phyloP scores from a whole-genome alignment of 1,140 invertebrate species.

The Coelopa frigida region DNA sequence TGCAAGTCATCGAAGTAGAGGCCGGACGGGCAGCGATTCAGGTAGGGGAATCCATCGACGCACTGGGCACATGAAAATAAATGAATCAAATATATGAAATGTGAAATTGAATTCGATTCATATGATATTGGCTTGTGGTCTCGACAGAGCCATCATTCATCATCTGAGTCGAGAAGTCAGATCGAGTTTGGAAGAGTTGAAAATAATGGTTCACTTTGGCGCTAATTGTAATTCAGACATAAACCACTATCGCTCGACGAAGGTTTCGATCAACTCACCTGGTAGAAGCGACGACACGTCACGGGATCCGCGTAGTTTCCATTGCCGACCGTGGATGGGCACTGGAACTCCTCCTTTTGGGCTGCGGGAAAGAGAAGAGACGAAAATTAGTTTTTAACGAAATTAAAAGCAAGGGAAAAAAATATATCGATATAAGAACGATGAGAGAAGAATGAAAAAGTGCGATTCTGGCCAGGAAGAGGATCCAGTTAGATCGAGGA shows the following conservation, averaged over 20 bases:
- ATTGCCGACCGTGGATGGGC: conserved; percentile 69
- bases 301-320: conserved; percentile 86
- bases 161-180: neutral
- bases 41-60: conserved; percentile 77
- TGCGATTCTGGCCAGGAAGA: too few species aligned
- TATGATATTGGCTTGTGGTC: neutral
- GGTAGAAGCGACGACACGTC: conserved; percentile 80
- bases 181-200: too few species aligned
- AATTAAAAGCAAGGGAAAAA: conserved; percentile 6
- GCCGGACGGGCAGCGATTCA: conserved; percentile 81
- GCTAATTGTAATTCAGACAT: too few species aligned
- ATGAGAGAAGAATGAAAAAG: too few species aligned
- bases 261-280: conserved; percentile 51
- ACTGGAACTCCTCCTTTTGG: conserved; percentile 58
- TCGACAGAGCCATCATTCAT: neutral
- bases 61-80: conserved; percentile 54
- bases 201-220: too few species aligned
- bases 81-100: neutral
- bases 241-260: neutral
- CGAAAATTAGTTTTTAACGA: conserved; percentile 5
- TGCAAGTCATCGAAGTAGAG: conserved; percentile 84
- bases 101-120: neutral
- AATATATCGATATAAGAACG: too few species aligned
- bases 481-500: too few species aligned
- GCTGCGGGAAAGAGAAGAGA: conserved; percentile 17